These are phyloP conservation scores for Porites australiensis DNA, from an alignment of 64 coral and sea anemone genomes.

Conservation along the genomic window DNA sequence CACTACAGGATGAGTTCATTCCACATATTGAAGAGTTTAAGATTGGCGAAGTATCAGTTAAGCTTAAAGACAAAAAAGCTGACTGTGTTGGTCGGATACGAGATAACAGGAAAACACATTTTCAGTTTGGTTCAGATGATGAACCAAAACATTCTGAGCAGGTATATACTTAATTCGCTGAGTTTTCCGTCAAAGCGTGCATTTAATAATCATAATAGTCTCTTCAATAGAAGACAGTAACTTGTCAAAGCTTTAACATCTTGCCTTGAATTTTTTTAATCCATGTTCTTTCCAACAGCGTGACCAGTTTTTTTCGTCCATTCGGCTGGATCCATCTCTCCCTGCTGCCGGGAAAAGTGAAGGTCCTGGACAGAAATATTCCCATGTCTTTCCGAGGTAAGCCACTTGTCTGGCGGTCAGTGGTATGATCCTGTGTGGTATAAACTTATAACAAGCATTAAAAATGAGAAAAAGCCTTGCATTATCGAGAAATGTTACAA, in stretches of 20 bases:
- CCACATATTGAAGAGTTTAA: not conserved
- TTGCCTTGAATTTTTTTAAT: not conserved
- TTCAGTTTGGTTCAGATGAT: constrained; percentile 75
- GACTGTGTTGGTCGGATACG: constrained; percentile 68
- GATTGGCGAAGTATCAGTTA: not conserved
- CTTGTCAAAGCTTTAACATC: no score
- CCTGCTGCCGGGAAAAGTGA: constrained; percentile 82
- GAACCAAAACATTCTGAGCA: constrained; percentile 74
- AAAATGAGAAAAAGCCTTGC: no score
- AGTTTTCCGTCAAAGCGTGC: no score
- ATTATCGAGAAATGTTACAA: no score
- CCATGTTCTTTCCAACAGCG: constrained; percentile 22
- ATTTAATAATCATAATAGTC: no score
- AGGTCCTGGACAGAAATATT: constrained; percentile 73
- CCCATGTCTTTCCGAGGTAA: constrained; percentile 82
- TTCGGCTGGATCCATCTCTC: constrained; percentile 67
- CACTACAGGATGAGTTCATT: constrained; percentile 11
- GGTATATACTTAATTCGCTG: constrained; percentile 17
- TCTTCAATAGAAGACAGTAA: no score
- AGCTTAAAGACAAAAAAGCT: constrained; percentile 39
- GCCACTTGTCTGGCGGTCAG: not conserved
- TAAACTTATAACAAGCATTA: no score
- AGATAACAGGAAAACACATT: constrained; percentile 82
- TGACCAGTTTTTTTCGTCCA: constrained; percentile 69
- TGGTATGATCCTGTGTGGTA: no score